Percentiles rank a stretch among this genome's conserved stretches.
phyloP scores from a whole-genome alignment of 1,140 invertebrate species.

The Scaptodrosophila lebanonensis region DNA sequence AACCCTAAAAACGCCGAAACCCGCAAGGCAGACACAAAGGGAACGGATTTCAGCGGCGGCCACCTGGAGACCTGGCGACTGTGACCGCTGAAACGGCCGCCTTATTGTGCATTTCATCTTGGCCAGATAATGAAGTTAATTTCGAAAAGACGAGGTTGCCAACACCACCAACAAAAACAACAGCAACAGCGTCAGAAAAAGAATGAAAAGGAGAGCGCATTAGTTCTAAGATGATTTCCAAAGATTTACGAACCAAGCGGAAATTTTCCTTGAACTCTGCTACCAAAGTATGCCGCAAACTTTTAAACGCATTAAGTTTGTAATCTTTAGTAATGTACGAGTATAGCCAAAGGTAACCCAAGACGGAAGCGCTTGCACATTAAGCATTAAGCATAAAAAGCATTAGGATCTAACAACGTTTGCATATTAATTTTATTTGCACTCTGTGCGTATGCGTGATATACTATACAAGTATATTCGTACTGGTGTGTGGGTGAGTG shows the following conservation, averaged over 20 bases:
- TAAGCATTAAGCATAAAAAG: conserved; percentile 27
- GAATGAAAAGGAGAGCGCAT: no score
- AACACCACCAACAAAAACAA: conserved; percentile 25
- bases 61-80: conserved; percentile 10
- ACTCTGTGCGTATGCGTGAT: conserved; percentile 21
- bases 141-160: conserved; percentile 32
- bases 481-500: no score
- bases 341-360: conserved; percentile 25
- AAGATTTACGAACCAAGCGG: conserved; percentile 44
- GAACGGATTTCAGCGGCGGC: neutral
- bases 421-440: conserved; percentile 61
- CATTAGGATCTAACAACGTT: conserved; percentile 45
- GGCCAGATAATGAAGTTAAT: conserved; percentile 62
- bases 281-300: conserved; percentile 30
- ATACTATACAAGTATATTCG: no score
- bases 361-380: conserved; percentile 29
- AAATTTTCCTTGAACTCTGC: conserved; percentile 27
- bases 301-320: conserved; percentile 63
- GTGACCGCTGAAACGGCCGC: neutral
- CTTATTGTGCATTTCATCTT: conserved; percentile 49
- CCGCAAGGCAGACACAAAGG: conserved; percentile 24
- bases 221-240: conserved; percentile 52
- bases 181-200: no score
- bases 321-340: conserved; percentile 45
- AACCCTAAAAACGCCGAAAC: conserved; percentile 43